Conservation (phyloP, 2,888 invertebrate genomes). For the Synanthedon vespiformis region DNA sequence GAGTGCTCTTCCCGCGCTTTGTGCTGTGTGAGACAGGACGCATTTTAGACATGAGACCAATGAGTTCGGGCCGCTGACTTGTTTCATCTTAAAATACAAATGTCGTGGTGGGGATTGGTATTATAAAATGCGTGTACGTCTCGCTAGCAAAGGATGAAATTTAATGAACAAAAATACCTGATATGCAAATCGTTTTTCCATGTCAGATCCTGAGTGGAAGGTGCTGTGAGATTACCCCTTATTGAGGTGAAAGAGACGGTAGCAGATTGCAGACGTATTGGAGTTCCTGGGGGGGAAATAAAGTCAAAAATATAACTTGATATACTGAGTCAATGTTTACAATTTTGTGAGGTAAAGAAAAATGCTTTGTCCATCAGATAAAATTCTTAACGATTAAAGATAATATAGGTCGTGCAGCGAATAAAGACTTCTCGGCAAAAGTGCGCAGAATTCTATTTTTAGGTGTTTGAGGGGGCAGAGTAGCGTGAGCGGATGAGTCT, state of each 20-base stretch:
- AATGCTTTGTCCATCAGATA: too few species aligned
- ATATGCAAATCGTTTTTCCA: conserved; percentile 75
- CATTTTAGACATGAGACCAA: too few species aligned
- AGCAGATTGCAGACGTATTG: conserved; percentile 67
- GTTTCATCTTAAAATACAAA: too few species aligned
- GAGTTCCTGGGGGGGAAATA: conserved; percentile 53
- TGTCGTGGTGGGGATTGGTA: neutral
- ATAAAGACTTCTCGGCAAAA: too few species aligned
- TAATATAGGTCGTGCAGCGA: too few species aligned
- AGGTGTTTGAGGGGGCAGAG: too few species aligned
- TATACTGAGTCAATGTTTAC: neutral
- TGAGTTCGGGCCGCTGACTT: too few species aligned
- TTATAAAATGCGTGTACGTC: neutral
- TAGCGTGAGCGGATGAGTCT: too few species aligned
- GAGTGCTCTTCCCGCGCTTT: too few species aligned
- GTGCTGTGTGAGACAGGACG: too few species aligned
- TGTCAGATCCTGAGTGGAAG: conserved; percentile 64
- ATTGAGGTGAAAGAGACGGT: conserved; percentile 71
- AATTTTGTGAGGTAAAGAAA: neutral
- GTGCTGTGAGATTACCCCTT: conserved; percentile 77
- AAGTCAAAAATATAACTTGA: neutral
- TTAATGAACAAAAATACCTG: conserved; percentile 33
- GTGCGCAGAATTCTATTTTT: too few species aligned
- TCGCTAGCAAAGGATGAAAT: neutral
- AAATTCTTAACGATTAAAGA: too few species aligned